Conservation (phyloP, 2,113 vertebrate genomes). For the Hucho hucho region DNA sequence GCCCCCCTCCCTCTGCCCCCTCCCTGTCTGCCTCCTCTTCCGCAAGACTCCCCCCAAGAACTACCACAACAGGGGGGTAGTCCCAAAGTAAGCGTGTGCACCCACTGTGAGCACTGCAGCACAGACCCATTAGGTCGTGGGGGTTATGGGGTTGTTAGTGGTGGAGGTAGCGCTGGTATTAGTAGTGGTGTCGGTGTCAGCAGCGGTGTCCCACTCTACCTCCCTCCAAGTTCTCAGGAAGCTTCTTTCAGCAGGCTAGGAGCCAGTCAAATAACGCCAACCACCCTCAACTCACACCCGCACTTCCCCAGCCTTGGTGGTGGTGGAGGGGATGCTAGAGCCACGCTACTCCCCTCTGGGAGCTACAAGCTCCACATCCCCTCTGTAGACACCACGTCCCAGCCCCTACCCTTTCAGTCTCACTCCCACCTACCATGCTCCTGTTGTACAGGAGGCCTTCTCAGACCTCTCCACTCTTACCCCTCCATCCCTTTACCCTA, state of each 20-base stretch:
- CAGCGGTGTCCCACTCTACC: slow-evolving; percentile 73
- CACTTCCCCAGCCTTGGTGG: slow-evolving; percentile 23
- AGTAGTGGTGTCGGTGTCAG: slow-evolving; percentile 53
- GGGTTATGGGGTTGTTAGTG: slow-evolving; percentile 59
- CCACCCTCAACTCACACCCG: slow-evolving; percentile 49
- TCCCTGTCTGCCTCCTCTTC: slow-evolving; percentile 77
- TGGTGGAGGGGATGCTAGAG: slow-evolving; percentile 22
- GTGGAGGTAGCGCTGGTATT: slow-evolving; percentile 60
- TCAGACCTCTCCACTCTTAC: slow-evolving; percentile 73
- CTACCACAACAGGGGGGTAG: slow-evolving; percentile 74
- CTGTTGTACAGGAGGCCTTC: slow-evolving; percentile 83
- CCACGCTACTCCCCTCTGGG: slow-evolving; percentile 30
- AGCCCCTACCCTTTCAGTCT: slow-evolving; percentile 65
- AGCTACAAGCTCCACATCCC: slow-evolving; percentile 52
- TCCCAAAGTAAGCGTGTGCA: slow-evolving; percentile 94
- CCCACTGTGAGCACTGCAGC: slow-evolving; percentile 74
- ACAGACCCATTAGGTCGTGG: slow-evolving; percentile 41
- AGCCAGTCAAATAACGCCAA: slow-evolving; percentile 79
- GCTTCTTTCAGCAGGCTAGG: slow-evolving; percentile 58
- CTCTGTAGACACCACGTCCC: slow-evolving; percentile 68
- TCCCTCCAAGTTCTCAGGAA: slow-evolving; percentile 72
- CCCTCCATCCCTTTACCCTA: slow-evolving; percentile 54
- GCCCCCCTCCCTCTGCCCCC: slow-evolving; percentile 72
- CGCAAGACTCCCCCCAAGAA: slow-evolving; percentile 71
- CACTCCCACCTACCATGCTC: slow-evolving; percentile 71